These are phyloP conservation scores for Zosterops hypoxanthus DNA, from an alignment of 2,113 vertebrate genomes.

Conservation along the genomic window DNA sequence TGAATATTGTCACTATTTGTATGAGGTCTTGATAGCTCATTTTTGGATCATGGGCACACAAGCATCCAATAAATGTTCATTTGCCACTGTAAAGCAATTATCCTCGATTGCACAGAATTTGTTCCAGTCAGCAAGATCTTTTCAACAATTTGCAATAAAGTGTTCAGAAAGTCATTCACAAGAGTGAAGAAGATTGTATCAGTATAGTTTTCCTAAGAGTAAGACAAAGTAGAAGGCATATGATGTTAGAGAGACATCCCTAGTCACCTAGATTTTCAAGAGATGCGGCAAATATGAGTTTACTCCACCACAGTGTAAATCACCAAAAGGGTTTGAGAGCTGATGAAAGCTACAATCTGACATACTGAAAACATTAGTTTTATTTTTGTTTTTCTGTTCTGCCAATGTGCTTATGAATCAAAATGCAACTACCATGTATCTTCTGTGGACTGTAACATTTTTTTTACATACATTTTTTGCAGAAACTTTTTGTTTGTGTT, in stretches of 20 bases:
- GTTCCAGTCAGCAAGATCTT: background rate
- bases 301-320: background rate
- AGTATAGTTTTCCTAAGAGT: background rate
- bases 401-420: background rate
- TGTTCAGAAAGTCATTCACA: background rate
- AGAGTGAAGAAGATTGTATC: background rate
- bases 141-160: background rate
- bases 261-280: background rate
- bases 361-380: background rate
- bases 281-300: background rate
- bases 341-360: fast-evolving
- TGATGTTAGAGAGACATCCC: background rate
- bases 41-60: fast-evolving
- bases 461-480: background rate
- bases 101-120: background rate
- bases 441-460: background rate
- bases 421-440: background rate
- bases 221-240: background rate
- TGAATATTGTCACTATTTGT: background rate
- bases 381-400: background rate
- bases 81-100: background rate
- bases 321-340: background rate
- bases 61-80: background rate
- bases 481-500: background rate
- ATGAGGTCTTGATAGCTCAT: background rate